Evolutionary conservation across 2,797 vertebrate species (phyloP).

Genomic region (Aeoliscus strigatus): DNA sequence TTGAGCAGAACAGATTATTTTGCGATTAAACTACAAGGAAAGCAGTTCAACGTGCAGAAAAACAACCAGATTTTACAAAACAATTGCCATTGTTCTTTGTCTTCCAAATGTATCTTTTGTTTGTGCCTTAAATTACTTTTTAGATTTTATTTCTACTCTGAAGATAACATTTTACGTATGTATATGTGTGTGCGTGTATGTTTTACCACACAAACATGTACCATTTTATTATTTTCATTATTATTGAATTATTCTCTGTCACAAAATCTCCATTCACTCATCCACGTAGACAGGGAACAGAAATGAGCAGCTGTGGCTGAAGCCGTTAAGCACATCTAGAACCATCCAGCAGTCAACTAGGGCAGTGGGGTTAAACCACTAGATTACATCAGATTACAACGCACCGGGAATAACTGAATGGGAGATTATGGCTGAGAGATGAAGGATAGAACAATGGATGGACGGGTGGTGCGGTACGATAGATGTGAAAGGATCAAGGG

Average conservation of each 20-base stretch:
- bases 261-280: no score
- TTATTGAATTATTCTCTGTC: no score
- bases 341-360: conserved; percentile 50
- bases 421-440: conserved; percentile 53
- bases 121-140: no score
- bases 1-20: background rate
- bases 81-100: background rate
- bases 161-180: no score
- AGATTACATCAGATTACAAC: conserved; percentile 72
- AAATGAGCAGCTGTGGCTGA: no score
- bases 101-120: background rate
- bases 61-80: background rate
- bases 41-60: background rate
- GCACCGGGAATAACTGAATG: conserved; percentile 49
- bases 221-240: no score
- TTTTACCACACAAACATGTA: no score
- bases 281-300: no score
- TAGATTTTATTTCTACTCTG: no score
- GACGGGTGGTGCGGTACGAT: conserved; percentile 28
- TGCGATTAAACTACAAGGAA: conserved; percentile 8
- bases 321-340: no score
- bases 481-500: conserved; percentile 37
- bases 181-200: no score
- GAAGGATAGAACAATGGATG: conserved; percentile 44
- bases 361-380: conserved; percentile 64